phyloP scores from a whole-genome alignment of 2,797 vertebrate species.

The Pipistrellus pipistrellus region DNA sequence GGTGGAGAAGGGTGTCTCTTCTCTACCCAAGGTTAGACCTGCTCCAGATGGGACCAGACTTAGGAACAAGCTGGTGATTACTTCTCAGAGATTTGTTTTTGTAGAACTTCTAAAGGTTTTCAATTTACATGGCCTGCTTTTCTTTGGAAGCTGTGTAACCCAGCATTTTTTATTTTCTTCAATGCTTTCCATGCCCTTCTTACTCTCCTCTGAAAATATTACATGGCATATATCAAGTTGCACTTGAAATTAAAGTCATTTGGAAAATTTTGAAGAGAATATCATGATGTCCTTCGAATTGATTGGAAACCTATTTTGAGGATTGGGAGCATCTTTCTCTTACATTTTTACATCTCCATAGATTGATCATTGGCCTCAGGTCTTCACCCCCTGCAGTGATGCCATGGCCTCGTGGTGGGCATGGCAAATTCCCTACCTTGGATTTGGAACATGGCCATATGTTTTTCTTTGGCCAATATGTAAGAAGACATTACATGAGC shows the following conservation, averaged over 20 bases:
- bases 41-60: not conserved
- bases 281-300: not conserved
- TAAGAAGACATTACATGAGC: not conserved
- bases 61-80: not conserved
- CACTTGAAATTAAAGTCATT: not conserved
- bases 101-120: not conserved
- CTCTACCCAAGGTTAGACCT: not conserved
- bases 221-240: not conserved
- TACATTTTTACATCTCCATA: no score
- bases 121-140: accelerated
- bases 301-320: not conserved
- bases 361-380: not conserved
- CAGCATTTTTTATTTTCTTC: not conserved
- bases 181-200: not conserved
- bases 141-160: not conserved
- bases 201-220: not conserved
- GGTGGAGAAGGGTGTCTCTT: not conserved
- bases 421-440: no score
- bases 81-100: not conserved
- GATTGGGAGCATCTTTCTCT: not conserved
- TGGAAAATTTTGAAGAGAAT: not conserved
- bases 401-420: no score
- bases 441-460: not conserved
- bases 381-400: not conserved
- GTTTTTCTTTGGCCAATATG: not conserved